A percentile compares a stretch with the other conserved stretches of the same genome.
These are phyloP conservation scores for Tanytarsus gracilentus DNA, from an alignment of 2,888 invertebrate species.

Conservation along the genomic window DNA sequence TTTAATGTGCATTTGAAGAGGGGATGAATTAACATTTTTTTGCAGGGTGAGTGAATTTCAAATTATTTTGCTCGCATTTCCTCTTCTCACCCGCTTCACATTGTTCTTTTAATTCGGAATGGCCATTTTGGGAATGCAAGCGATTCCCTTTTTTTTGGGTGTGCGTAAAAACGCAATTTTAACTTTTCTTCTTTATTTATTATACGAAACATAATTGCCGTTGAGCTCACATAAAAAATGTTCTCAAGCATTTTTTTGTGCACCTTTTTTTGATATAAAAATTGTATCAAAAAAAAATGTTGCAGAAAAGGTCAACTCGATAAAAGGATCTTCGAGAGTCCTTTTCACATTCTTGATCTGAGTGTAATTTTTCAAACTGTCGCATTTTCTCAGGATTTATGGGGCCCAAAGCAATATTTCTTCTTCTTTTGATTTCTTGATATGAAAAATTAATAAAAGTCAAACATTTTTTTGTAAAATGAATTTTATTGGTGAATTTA, in stretches of 20 bases:
- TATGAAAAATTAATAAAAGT: constrained; percentile 17
- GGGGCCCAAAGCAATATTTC: neutral
- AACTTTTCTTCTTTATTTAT: neutral
- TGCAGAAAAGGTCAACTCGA: constrained; percentile 3
- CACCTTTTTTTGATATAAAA: neutral
- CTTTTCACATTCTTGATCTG: constrained; percentile 8
- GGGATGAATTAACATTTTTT: constrained; percentile 12
- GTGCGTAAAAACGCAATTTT: neutral
- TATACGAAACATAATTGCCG: neutral
- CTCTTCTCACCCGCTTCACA: no score
- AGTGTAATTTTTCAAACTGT: constrained; percentile 9
- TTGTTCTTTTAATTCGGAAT: no score
- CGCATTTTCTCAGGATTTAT: neutral
- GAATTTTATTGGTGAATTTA: no score
- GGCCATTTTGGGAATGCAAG: neutral
- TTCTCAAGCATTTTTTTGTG: no score
- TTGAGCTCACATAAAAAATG: neutral
- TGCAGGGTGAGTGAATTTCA: constrained; percentile 16
- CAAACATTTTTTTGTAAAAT: no score
- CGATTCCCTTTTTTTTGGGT: neutral
- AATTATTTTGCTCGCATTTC: neutral
- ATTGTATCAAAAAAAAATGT: constrained; percentile 1
- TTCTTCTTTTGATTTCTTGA: neutral
- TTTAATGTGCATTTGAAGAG: neutral
- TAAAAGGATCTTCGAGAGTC: neutral